These are phyloP conservation scores for Anabas testudineus DNA, from an alignment of 2,797 vertebrate species.

Conservation along the genomic window DNA sequence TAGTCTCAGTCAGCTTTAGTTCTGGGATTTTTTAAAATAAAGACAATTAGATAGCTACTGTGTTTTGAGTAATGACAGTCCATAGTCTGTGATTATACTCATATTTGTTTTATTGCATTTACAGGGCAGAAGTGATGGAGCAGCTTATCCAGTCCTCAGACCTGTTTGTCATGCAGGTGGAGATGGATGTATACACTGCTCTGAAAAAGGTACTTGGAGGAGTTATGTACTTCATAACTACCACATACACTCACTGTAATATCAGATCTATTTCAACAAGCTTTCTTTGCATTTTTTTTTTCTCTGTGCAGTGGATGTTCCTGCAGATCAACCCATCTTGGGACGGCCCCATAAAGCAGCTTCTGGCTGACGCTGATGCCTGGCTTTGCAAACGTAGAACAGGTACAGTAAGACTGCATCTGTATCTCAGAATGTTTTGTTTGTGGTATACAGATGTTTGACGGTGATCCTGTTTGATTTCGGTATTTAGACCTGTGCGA, in stretches of 20 bases:
- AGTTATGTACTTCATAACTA: neutral
- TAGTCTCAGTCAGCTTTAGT: no score
- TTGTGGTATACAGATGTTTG: neutral
- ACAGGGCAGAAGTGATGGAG: conserved; percentile 92
- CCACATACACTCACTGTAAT: neutral
- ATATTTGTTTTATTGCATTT: conserved; percentile 29
- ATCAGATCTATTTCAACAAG: neutral
- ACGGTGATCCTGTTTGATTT: neutral
- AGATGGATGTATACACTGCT: conserved; percentile 98
- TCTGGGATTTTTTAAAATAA: neutral
- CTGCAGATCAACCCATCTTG: conserved; percentile 94
- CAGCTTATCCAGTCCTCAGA: conserved; percentile 95
- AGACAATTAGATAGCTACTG: neutral
- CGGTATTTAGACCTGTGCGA: conserved; percentile 80
- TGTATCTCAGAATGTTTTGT: neutral
- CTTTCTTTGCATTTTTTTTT: no score
- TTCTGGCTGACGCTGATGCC: conserved; percentile 91
- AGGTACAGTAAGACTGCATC: conserved; percentile 77
- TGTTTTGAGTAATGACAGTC: neutral
- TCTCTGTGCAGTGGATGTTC: conserved; percentile 93
- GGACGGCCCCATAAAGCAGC: conserved; percentile 95
- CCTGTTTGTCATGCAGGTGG: conserved; percentile 98
- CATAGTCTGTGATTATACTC: neutral
- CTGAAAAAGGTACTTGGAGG: conserved; percentile 91
- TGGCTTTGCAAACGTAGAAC: conserved; percentile 94